Percentiles rank a stretch among this genome's conserved stretches.
Conservation (phyloP, 2,797 vertebrate species). For the Scyliorhinus canicula region DNA sequence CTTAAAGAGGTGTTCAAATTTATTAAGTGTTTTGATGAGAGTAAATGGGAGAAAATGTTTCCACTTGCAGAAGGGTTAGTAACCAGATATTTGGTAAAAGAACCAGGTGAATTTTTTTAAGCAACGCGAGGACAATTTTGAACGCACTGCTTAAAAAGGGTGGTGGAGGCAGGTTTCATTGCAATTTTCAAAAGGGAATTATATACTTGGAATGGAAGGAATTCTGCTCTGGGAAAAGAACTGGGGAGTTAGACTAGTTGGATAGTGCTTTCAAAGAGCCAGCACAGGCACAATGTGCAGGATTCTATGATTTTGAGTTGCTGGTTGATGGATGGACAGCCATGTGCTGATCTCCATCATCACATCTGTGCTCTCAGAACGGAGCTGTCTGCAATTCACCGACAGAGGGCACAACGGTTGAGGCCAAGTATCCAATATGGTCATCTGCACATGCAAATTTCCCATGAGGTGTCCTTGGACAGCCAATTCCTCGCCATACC, state of each 20-base stretch:
- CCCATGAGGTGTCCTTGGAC: background rate
- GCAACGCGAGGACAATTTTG: background rate
- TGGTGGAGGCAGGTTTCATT: background rate
- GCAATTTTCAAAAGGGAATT: background rate
- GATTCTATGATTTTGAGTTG: background rate
- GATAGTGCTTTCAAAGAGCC: background rate
- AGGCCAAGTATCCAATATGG: background rate
- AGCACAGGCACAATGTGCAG: background rate
- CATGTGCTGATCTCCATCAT: background rate
- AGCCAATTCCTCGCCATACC: background rate
- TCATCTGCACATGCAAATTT: background rate
- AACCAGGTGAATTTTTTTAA: background rate
- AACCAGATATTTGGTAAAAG: background rate
- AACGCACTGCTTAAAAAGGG: background rate
- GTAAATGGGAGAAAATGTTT: background rate
- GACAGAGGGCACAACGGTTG: background rate
- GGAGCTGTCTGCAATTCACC: background rate
- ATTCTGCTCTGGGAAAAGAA: background rate
- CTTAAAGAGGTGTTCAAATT: background rate
- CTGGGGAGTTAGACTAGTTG: background rate
- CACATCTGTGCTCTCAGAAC: background rate
- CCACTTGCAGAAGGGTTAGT: background rate
- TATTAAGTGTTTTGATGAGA: background rate
- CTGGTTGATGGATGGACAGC: background rate
- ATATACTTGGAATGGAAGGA: background rate